Evolutionary conservation across 2,113 vertebrate species (phyloP).

Genomic region (Centropus bengalensis): DNA sequence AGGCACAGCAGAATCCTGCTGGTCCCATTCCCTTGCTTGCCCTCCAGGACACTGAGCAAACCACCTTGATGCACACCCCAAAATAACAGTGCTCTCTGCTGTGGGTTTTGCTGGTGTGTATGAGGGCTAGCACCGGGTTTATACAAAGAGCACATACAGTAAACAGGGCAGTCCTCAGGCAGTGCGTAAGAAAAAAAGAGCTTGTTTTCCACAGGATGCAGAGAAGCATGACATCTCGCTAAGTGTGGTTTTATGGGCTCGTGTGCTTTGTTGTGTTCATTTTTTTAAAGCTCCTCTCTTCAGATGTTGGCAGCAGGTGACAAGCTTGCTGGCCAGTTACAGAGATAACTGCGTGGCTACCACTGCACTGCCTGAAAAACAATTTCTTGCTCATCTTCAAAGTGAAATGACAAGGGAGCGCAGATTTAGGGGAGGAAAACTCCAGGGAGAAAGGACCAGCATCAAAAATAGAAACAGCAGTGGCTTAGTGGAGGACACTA

Average conservation of each 20-base stretch:
- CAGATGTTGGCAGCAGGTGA: constrained; percentile 52
- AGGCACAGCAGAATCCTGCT: background rate
- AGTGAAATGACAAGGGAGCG: background rate
- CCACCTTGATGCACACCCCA: background rate
- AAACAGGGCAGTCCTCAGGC: background rate
- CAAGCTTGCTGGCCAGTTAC: background rate
- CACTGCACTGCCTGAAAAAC: background rate
- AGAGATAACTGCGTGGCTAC: background rate
- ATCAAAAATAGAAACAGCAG: background rate
- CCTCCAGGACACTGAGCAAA: background rate
- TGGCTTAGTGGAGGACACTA: background rate
- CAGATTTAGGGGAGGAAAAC: background rate
- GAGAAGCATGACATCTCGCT: constrained; percentile 46
- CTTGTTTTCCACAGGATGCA: background rate
- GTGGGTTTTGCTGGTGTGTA: background rate
- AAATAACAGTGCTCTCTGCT: background rate
- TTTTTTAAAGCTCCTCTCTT: constrained; percentile 19
- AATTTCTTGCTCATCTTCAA: background rate
- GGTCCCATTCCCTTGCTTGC: background rate
- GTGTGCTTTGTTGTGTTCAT: constrained; percentile 32
- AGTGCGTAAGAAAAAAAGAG: background rate
- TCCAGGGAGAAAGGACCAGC: background rate
- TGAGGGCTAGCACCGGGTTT: background rate
- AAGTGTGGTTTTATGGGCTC: constrained; percentile 31
- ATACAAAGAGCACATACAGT: background rate